Evolutionary conservation across 2,113 vertebrate species (phyloP).

Genomic region (Athene cunicularia): DNA sequence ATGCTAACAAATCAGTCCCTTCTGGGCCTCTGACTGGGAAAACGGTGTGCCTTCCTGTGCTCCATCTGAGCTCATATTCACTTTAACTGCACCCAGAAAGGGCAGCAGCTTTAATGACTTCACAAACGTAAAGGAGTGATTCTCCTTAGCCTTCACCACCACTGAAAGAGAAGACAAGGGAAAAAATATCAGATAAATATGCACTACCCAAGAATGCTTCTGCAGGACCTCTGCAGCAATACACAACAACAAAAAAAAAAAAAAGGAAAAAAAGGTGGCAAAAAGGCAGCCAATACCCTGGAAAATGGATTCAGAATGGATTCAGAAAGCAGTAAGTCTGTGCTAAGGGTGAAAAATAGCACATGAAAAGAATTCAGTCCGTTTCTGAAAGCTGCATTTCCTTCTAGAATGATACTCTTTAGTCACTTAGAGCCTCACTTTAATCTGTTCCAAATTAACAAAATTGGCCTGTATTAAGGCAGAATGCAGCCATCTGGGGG

Average conservation of each 20-base stretch:
- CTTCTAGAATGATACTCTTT: background rate
- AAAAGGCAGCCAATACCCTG: background rate
- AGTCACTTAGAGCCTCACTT: background rate
- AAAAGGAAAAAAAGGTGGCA: background rate
- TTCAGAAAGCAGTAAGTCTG: background rate
- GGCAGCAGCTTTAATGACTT: background rate
- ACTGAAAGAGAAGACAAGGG: background rate
- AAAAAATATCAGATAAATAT: background rate
- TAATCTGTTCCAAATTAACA: background rate
- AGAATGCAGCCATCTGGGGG: background rate
- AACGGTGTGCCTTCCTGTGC: fast-evolving
- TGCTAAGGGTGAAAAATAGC: background rate
- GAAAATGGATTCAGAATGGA: background rate
- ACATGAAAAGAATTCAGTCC: background rate
- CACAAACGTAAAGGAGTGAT: background rate
- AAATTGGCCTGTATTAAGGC: background rate
- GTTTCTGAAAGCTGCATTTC: background rate
- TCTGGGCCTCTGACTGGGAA: background rate
- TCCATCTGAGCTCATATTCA: background rate
- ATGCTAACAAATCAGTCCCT: background rate
- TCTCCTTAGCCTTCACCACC: background rate
- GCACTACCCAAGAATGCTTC: background rate
- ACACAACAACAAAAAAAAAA: background rate
- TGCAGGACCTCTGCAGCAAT: background rate
- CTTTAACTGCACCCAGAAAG: background rate